A percentile compares a stretch with the other conserved stretches of the same genome.
Conservation (phyloP, 2,888 invertebrate genomes). For the Podotricha telesiphe region DNA sequence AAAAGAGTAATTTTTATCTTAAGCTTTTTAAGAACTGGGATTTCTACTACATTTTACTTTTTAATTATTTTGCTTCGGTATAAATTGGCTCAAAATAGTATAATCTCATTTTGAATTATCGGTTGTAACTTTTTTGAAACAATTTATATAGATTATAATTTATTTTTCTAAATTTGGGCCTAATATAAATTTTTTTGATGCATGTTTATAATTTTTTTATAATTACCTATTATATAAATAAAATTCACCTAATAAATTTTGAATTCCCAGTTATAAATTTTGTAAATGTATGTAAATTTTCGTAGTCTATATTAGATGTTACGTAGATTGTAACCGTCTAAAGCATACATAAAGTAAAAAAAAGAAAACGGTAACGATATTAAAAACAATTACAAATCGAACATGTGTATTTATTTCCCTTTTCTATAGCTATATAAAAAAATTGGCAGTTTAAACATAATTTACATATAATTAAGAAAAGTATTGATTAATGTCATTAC, state of each 20-base stretch:
- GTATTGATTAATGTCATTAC: no score
- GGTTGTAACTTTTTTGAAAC: background rate
- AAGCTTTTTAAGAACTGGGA: conserved; percentile 48
- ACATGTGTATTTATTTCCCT: conserved; percentile 50
- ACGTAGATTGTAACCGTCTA: conserved; percentile 78
- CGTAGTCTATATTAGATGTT: conserved; percentile 80
- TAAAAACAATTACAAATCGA: conserved; percentile 75
- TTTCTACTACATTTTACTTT: conserved; percentile 47
- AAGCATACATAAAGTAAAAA: conserved; percentile 65
- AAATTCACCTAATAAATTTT: conserved; percentile 30
- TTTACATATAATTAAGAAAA: no score
- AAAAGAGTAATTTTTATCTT: conserved; percentile 46
- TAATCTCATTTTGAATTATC: background rate
- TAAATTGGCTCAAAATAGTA: background rate
- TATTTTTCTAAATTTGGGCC: conserved; percentile 30
- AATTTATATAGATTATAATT: conserved; percentile 1
- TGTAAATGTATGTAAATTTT: conserved; percentile 81
- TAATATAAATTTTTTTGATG: conserved; percentile 32
- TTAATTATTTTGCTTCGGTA: conserved; percentile 5
- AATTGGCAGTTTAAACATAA: no score
- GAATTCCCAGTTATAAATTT: conserved; percentile 70
- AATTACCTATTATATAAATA: conserved; percentile 18
- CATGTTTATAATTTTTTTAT: conserved; percentile 21
- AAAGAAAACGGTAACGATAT: conserved; percentile 64
- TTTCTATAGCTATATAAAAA: background rate